These are phyloP conservation scores for Callipepla squamata DNA, from an alignment of 2,113 vertebrate genomes.

Conservation along the genomic window DNA sequence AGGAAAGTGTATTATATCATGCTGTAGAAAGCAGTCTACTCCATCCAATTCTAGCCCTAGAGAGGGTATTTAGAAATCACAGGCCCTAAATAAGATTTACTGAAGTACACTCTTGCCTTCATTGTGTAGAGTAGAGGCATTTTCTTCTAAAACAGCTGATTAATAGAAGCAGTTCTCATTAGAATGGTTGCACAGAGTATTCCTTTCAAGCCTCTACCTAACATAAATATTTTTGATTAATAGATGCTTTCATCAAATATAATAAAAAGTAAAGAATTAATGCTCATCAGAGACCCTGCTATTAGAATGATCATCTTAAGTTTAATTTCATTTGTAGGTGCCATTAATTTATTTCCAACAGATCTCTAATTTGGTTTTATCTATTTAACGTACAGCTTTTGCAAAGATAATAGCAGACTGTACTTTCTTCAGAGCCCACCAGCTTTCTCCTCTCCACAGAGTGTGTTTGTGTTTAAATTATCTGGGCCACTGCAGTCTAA, in stretches of 20 bases:
- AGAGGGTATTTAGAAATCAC: conserved; percentile 44
- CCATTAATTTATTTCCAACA: conserved; percentile 78
- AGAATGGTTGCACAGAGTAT: conserved; percentile 29
- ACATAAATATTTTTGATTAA: conserved; percentile 80
- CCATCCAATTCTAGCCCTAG: background rate
- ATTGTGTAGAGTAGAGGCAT: background rate
- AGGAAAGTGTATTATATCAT: background rate
- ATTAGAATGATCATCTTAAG: conserved; percentile 73
- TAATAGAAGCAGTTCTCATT: conserved; percentile 44
- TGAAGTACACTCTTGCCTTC: background rate
- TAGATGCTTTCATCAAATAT: conserved; percentile 69
- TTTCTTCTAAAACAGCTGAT: conserved; percentile 53
- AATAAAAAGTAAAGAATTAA: conserved; percentile 64
- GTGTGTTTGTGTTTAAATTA: conserved; percentile 72
- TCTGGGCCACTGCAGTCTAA: conserved; percentile 30
- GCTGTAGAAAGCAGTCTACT: background rate
- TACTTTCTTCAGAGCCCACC: conserved; percentile 17
- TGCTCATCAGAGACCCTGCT: conserved; percentile 66
- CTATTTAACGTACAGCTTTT: conserved; percentile 37
- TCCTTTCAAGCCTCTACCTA: conserved; percentile 53
- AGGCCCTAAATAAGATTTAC: conserved; percentile 14
- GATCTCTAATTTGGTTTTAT: conserved; percentile 71
- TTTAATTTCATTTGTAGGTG: conserved; percentile 72
- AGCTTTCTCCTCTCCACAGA: conserved; percentile 20
- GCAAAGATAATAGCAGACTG: conserved; percentile 19